phyloP scores from a whole-genome alignment of 2,888 invertebrate genomes.

The Drosophila differens region DNA sequence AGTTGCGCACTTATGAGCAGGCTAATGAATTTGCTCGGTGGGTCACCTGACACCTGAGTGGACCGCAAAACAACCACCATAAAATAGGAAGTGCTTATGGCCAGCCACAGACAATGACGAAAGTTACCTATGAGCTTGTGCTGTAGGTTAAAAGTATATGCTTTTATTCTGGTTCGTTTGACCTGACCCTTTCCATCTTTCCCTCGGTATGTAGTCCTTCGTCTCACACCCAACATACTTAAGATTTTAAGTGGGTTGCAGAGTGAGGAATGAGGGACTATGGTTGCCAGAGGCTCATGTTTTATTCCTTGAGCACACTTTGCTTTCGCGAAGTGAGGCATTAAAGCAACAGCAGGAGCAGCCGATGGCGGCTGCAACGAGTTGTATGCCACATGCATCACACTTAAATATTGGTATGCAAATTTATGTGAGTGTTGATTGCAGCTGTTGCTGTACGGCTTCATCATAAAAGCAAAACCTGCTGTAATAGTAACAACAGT shows the following conservation, averaged over 20 bases:
- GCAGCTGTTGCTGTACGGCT: slow-evolving; percentile 50
- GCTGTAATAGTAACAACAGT: slow-evolving; percentile 9
- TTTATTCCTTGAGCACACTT: slow-evolving; percentile 71
- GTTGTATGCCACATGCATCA: slow-evolving; percentile 46
- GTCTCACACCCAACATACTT: slow-evolving; percentile 53
- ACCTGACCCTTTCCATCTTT: slow-evolving; percentile 7
- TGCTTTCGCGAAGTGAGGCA: slow-evolving; percentile 62
- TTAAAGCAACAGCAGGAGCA: slow-evolving; percentile 47
- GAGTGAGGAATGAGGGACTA: slow-evolving; percentile 5
- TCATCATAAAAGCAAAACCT: slow-evolving; percentile 9
- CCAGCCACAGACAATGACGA: slow-evolving; percentile 29
- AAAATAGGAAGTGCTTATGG: slow-evolving; percentile 51
- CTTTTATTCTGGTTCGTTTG: slow-evolving; percentile 19
- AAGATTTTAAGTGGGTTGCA: slow-evolving; percentile 54
- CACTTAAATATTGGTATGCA: slow-evolving; percentile 66
- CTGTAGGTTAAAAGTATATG: slow-evolving; percentile 37
- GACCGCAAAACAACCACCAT: slow-evolving; percentile 40
- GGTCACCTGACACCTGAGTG: slow-evolving; percentile 26
- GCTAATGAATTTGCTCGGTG: slow-evolving; percentile 14
- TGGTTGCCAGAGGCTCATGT: slow-evolving; percentile 57
- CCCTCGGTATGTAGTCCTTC: slow-evolving; percentile 16
- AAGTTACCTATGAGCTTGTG: slow-evolving; percentile 16
- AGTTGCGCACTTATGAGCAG: slow-evolving; percentile 40
- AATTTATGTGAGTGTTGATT: slow-evolving; percentile 78
- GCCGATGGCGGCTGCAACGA: slow-evolving; percentile 8